Base-by-base conservation (phyloP, 2,888 invertebrate species). In the Amblyjoppa fuscipennis region DNA sequence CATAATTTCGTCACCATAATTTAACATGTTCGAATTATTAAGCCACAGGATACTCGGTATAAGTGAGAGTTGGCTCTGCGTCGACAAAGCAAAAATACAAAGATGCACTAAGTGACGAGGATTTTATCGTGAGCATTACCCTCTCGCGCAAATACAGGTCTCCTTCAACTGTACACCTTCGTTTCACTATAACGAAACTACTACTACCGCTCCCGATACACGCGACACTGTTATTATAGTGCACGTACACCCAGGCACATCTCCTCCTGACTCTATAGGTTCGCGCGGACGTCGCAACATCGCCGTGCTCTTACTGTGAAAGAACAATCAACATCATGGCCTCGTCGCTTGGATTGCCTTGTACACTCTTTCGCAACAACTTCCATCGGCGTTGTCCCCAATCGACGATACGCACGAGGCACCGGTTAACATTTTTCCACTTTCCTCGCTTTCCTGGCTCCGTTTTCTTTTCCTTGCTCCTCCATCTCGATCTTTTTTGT, bases 311-410 rank as follows among this genome's bases (percentile, higher is more conserved):
- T 69, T 77, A 73, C 74, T 71, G 66, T 51, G 66, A 51, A 76
- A 83, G 75, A 34, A 69, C 79, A 80, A 85, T 83, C 83, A 83
- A 83, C 79, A 83, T 79, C 75, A 28, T 71, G 71, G 64, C 38
- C 51, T 76, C 80, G 59, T 53, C 71, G 38, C 34, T 25, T 41
- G 69, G 2, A 74, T 75, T 71, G 64, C 38, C 25, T 38, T n/a
- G 51, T 68, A 74, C 81, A 80, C 61, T 25, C 61, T 68, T 64
- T 74, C 66, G 53, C 64, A 45, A 61, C 77, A 81, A 69, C 77
- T 84, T 84, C 77, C 81, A 84, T 81, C 84, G 81, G 68, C 71
- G 51, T 76, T 84, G 59, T 77, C 73, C 81, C 81, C 81, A 81
- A 81, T 73, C 73, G 53, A 16, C 71, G 49, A 11, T 73, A 38